Percentiles rank a stretch among this genome's conserved stretches.
phyloP scores from a whole-genome alignment of 2,888 invertebrate species.

The Plebejus anna region DNA sequence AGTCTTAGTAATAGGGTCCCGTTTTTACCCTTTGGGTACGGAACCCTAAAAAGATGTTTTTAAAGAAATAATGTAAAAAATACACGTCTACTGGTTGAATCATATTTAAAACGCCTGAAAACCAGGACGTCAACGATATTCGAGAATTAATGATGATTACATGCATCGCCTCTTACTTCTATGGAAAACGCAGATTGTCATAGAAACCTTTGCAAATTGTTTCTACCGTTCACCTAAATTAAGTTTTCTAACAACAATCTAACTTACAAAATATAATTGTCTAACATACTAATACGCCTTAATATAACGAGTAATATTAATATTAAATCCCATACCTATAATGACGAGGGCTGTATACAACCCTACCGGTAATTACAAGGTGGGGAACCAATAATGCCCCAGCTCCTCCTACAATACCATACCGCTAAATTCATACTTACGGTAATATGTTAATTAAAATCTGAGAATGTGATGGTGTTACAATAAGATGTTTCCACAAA shows the following conservation, averaged over 20 bases:
- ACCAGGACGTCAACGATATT: no score
- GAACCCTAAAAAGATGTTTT: no score
- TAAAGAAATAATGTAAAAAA: no score
- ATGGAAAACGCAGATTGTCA: no score
- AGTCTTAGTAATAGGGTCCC: no score
- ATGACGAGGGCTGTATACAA: not conserved
- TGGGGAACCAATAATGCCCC: constrained; percentile 52
- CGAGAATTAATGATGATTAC: no score
- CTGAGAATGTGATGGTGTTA: not conserved
- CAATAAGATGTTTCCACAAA: not conserved
- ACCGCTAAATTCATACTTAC: constrained; percentile 22
- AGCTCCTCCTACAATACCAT: constrained; percentile 24
- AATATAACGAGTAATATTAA: constrained; percentile 9
- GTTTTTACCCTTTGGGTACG: no score
- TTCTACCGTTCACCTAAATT: no score
- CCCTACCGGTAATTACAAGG: constrained; percentile 57
- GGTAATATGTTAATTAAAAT: not conserved
- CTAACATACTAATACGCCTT: not conserved
- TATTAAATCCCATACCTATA: constrained; percentile 12
- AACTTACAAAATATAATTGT: not conserved
- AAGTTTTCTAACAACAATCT: not conserved
- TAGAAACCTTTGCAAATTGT: no score
- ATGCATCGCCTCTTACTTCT: no score
- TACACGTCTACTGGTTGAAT: no score
- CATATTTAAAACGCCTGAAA: no score